Conservation (phyloP, 2,888 invertebrate genomes). For the Uropetala carovei region DNA sequence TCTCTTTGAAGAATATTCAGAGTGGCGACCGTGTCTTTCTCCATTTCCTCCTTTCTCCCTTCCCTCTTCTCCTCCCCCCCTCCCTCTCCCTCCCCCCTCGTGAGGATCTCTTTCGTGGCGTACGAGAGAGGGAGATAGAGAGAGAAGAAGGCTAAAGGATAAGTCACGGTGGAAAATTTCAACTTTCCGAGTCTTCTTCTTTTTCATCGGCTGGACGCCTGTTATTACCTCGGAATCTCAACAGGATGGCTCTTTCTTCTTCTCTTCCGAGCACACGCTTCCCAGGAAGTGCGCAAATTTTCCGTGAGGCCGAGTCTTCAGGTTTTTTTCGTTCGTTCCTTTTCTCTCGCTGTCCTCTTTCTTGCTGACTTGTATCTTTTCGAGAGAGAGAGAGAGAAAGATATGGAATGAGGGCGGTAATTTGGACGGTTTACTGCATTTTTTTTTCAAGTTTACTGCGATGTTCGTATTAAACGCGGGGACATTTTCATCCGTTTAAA, state of each 20-base stretch:
- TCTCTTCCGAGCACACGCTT: slow-evolving; percentile 9
- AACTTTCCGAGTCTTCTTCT: not conserved
- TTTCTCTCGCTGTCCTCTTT: not conserved
- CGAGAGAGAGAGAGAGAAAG: no score
- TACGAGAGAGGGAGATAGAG: not conserved
- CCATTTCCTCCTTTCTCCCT: not conserved
- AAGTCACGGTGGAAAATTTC: slow-evolving; percentile 41
- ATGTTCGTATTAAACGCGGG: no score
- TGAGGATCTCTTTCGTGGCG: not conserved
- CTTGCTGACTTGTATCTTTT: not conserved
- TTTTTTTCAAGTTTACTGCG: no score
- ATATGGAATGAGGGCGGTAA: no score
- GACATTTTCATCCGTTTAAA: no score
- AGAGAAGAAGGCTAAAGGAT: not conserved
- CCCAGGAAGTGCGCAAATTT: slow-evolving; percentile 4
- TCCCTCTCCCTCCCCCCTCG: not conserved
- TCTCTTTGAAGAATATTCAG: no score
- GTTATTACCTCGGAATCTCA: slow-evolving; percentile 39
- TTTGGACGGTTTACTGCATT: no score
- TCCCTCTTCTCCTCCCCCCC: no score
- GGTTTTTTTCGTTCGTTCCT: not conserved
- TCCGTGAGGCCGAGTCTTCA: not conserved
- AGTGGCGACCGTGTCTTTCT: no score
- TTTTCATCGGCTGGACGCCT: not conserved
- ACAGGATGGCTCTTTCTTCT: not conserved